Evolutionary conservation across 2,113 vertebrate genomes (phyloP).

Genomic region (Ifrita kowaldi): DNA sequence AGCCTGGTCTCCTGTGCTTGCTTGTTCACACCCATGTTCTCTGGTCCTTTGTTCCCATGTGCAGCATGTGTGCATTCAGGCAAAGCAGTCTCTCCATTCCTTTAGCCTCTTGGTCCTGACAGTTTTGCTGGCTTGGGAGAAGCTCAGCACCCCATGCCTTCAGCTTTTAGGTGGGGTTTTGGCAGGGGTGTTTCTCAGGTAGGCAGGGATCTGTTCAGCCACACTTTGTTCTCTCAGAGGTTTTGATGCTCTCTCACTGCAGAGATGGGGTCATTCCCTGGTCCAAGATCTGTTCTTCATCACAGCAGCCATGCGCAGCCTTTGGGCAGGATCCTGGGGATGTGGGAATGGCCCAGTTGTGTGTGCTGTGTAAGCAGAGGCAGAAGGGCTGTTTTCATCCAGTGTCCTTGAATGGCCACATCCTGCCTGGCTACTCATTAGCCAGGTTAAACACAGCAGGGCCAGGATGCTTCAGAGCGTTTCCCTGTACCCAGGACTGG

Average conservation of each 20-base stretch:
- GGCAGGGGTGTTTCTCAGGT: not conserved
- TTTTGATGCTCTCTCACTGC: not conserved
- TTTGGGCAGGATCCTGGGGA: not conserved
- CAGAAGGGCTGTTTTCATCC: slow-evolving; percentile 30
- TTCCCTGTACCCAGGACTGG: not conserved
- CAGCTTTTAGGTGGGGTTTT: not conserved
- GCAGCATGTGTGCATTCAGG: not conserved
- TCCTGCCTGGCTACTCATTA: slow-evolving; percentile 45
- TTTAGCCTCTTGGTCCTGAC: not conserved
- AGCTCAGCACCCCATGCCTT: not conserved
- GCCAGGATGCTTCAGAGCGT: not conserved
- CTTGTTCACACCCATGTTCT: not conserved
- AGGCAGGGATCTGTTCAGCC: not conserved
- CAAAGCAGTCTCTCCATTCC: not conserved
- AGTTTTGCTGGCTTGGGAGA: not conserved
- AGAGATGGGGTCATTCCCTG: not conserved
- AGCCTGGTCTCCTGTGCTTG: not conserved
- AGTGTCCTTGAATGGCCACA: slow-evolving; percentile 29
- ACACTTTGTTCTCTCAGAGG: not conserved
- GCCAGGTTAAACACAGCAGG: not conserved
- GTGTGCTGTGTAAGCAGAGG: slow-evolving; percentile 49
- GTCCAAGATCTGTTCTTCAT: not conserved
- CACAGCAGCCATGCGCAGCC: not conserved
- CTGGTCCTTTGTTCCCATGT: not conserved
- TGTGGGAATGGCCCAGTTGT: not conserved